phyloP scores from a whole-genome alignment of 2,797 vertebrate species.

The Malurus leucopterus region DNA sequence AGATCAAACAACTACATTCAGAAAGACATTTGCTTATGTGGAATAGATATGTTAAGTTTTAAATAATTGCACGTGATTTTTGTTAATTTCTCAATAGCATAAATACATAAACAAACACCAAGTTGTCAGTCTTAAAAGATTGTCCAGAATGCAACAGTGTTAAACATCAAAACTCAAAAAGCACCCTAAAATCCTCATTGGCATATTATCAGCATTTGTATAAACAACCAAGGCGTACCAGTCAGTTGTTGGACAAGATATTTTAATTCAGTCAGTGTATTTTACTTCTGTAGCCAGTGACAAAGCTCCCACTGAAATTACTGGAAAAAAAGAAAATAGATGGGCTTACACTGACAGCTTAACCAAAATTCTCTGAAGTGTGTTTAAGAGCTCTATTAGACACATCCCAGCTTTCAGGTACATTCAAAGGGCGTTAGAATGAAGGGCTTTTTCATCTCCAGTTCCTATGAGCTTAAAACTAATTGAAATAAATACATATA shows the following conservation, averaged over 20 bases:
- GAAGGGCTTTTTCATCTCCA: background rate
- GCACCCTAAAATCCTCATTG: background rate
- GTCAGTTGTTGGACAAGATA: background rate
- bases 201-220: background rate
- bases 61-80: background rate
- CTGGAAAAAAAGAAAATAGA: background rate
- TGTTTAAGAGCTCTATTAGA: background rate
- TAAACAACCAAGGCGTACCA: background rate
- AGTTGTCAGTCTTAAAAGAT: background rate
- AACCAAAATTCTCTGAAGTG: background rate
- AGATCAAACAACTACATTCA: conserved; percentile 5
- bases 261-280: background rate
- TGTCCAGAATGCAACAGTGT: background rate
- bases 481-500: background rate
- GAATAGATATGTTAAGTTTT: background rate
- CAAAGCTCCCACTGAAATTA: background rate
- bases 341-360: background rate
- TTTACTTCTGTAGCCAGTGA: background rate
- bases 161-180: background rate
- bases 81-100: background rate
- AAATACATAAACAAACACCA: background rate
- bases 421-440: background rate
- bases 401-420: background rate
- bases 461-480: background rate
- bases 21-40: background rate